Conservation (phyloP, 2,888 invertebrate genomes). For the Eupsilia transversa region DNA sequence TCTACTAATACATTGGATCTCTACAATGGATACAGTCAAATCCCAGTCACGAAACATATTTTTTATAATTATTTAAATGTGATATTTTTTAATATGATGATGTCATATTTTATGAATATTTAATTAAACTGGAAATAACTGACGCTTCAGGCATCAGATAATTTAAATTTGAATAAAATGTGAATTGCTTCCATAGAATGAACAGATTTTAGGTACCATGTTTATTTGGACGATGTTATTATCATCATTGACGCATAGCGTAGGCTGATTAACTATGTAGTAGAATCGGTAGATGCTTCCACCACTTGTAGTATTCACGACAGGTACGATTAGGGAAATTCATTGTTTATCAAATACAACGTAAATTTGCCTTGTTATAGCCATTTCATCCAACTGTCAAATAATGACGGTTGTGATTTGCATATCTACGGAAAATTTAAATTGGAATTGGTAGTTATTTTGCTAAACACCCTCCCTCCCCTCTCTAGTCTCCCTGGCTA, state of each 20-base stretch:
- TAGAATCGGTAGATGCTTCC: neutral
- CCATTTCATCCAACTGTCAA: neutral
- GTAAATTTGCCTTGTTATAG: neutral
- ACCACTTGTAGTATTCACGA: neutral
- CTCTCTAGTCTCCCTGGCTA: neutral
- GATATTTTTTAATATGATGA: neutral
- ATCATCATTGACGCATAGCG: neutral
- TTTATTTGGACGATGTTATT: constrained; percentile 6
- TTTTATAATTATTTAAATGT: no score
- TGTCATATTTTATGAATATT: constrained; percentile 16
- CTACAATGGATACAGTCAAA: neutral
- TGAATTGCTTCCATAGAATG: neutral
- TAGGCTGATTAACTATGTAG: neutral
- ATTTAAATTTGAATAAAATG: constrained; percentile 35
- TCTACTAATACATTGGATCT: neutral
- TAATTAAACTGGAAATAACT: constrained; percentile 26
- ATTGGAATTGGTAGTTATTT: neutral
- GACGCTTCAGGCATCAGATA: constrained; percentile 8
- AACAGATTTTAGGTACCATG: constrained; percentile 7
- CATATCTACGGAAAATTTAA: neutral
- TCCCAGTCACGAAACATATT: neutral
- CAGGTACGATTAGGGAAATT: neutral
- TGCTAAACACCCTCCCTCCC: no score
- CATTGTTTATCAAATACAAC: neutral
- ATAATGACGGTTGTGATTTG: neutral